Conservation (phyloP, 2,113 vertebrate species). For the Elaphurus davidianus region DNA sequence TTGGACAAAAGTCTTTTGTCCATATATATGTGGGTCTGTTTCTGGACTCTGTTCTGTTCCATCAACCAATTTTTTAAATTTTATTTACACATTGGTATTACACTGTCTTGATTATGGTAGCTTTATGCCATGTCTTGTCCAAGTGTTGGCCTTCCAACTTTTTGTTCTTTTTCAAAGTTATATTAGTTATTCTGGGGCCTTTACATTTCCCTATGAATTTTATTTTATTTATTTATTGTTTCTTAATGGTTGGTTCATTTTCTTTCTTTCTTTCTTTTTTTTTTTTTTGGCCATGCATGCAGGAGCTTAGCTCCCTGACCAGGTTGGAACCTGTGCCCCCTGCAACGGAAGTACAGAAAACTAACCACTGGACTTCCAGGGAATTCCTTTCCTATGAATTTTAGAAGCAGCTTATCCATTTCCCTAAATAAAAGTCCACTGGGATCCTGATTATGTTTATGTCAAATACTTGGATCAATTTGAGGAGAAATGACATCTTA, state of each 20-base stretch:
- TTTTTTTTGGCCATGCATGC: accelerated
- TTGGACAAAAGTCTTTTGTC: not conserved
- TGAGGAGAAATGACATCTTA: not conserved
- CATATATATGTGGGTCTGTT: not conserved
- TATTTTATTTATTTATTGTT: not conserved
- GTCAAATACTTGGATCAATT: not conserved
- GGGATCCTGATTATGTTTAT: not conserved
- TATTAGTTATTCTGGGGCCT: not conserved
- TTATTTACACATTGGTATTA: not conserved
- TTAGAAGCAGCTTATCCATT: not conserved
- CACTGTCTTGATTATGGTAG: not conserved
- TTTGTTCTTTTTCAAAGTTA: not conserved
- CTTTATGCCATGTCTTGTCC: not conserved
- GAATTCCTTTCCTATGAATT: not conserved
- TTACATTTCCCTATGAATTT: not conserved
- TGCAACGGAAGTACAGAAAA: not conserved
- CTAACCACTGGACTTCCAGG: not conserved
- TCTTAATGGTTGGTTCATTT: not conserved
- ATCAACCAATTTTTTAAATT: too few relatives aligned
- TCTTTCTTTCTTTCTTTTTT: not conserved
- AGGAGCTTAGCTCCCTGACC: not conserved
- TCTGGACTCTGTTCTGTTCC: not conserved
- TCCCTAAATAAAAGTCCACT: not conserved
- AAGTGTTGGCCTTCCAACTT: not conserved
- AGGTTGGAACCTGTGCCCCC: not conserved